Conservation (phyloP, 1,140 invertebrate genomes). For the Holotrichia oblita region DNA sequence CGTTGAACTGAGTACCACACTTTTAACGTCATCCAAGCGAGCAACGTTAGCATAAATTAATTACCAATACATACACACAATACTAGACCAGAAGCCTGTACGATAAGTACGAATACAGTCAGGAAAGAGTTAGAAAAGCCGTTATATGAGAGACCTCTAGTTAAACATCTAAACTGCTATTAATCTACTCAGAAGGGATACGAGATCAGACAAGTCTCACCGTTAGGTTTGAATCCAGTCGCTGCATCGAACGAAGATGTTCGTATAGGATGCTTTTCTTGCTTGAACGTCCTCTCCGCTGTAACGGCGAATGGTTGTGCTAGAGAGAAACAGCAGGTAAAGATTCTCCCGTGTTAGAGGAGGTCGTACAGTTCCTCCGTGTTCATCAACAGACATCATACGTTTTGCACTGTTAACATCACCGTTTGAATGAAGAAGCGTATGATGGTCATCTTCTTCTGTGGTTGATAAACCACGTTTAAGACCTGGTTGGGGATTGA, state of each 20-base stretch:
- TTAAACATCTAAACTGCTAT: background rate
- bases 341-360: slow-evolving; percentile 89
- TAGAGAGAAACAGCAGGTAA: slow-evolving; percentile 82
- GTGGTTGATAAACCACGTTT: slow-evolving; percentile 75
- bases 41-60: slow-evolving; percentile 11
- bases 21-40: background rate
- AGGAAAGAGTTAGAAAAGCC: no score
- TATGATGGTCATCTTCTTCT: slow-evolving; percentile 75
- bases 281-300: slow-evolving; percentile 78
- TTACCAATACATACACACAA: background rate
- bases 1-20: background rate
- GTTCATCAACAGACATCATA: slow-evolving; percentile 76
- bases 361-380: slow-evolving; percentile 70
- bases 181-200: background rate
- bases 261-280: slow-evolving; percentile 90
- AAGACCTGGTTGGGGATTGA: slow-evolving; percentile 65
- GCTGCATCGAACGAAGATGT: slow-evolving; percentile 93
- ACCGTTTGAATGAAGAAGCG: slow-evolving; percentile 60
- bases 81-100: background rate
- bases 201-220: slow-evolving; percentile 66
- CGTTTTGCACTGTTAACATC: slow-evolving; percentile 70
- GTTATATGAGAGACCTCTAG: background rate
- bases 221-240: slow-evolving; percentile 83
- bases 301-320: slow-evolving; percentile 79
- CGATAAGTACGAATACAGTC: no score